Evolutionary conservation across 2,797 vertebrate genomes (phyloP).

Genomic region (Myoxocephalus aenaeus): DNA sequence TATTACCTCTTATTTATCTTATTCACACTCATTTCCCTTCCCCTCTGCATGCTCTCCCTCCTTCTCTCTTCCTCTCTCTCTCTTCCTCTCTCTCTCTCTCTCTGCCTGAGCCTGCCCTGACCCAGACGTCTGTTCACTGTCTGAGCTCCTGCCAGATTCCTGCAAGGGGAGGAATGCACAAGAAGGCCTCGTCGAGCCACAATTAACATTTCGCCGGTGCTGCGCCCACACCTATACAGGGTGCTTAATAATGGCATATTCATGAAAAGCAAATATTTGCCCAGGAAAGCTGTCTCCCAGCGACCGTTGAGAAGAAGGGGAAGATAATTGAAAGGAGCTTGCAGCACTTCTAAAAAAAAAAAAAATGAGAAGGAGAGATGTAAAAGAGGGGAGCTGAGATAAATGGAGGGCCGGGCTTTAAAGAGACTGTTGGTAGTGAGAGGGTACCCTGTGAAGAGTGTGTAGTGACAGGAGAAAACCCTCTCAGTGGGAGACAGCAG

Average conservation of each 20-base stretch:
- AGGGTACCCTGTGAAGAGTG: slow-evolving; percentile 62
- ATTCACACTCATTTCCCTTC: slow-evolving; percentile 21
- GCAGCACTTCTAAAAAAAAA: slow-evolving; percentile 55
- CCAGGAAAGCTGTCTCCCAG: slow-evolving; percentile 74
- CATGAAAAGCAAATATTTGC: slow-evolving; percentile 82
- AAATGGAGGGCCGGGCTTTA: slow-evolving; percentile 65
- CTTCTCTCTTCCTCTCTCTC: slow-evolving; percentile 9
- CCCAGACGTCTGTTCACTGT: slow-evolving; percentile 78
- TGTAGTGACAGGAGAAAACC: slow-evolving; percentile 69
- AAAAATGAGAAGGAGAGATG: slow-evolving; percentile 24
- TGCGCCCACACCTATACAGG: slow-evolving; percentile 71
- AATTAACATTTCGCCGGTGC: slow-evolving; percentile 78
- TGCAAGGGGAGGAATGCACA: slow-evolving; percentile 71
- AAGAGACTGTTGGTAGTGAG: slow-evolving; percentile 55
- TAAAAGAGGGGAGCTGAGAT: slow-evolving; percentile 50
- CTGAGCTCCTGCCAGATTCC: slow-evolving; percentile 80
- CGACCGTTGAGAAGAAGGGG: slow-evolving; percentile 56
- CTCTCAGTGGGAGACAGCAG: slow-evolving; percentile 51
- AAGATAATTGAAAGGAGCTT: slow-evolving; percentile 77
- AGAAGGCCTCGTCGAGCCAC: slow-evolving; percentile 69
- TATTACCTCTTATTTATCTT: slow-evolving; percentile 2
- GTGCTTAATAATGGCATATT: slow-evolving; percentile 74
- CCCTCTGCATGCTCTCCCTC: slow-evolving; percentile 5
- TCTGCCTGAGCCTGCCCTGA: slow-evolving; percentile 69
- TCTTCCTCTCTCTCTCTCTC: slow-evolving; percentile 36